These are phyloP conservation scores for Paradisaea rubra DNA, from an alignment of 2,113 vertebrate genomes.

Conservation along the genomic window DNA sequence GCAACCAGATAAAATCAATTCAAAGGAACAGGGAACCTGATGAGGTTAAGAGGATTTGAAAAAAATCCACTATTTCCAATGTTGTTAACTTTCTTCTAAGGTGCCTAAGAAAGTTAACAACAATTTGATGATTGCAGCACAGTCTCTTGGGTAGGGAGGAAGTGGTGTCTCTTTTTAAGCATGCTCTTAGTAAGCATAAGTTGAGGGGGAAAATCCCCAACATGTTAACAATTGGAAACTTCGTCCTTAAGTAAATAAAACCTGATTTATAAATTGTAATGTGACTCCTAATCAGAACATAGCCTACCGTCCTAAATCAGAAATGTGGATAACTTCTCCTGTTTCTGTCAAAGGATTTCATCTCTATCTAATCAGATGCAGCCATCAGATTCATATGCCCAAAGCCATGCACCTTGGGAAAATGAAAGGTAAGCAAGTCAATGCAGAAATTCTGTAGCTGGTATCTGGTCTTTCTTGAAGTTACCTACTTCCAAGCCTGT, in stretches of 20 bases:
- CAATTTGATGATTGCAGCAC: not conserved
- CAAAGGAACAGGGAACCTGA: not conserved
- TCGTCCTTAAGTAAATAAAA: not conserved
- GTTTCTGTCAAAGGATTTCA: not conserved
- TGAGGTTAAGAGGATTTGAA: not conserved
- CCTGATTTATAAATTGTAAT: not conserved
- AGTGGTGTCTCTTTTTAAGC: not conserved
- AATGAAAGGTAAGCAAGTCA: not conserved
- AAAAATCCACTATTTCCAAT: not conserved
- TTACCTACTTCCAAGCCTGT: not conserved
- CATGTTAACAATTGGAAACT: not conserved
- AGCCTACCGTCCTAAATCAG: not conserved
- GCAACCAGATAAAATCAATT: not conserved
- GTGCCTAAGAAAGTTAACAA: not conserved
- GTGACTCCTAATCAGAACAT: not conserved
- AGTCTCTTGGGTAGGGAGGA: not conserved
- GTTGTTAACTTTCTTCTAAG: not conserved
- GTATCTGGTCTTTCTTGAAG: not conserved
- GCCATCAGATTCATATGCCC: not conserved
- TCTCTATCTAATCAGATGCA: not conserved
- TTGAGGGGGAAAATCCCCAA: rapidly evolving
- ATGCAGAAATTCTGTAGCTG: not conserved
- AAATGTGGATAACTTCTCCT: not conserved
- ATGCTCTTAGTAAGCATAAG: not conserved
- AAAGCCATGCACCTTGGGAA: not conserved